Evolutionary conservation across 2,113 vertebrate genomes (phyloP), one percentile per base, ranked within the genome.

Genomic region (Pelvicachromis taeniatus): DNA sequence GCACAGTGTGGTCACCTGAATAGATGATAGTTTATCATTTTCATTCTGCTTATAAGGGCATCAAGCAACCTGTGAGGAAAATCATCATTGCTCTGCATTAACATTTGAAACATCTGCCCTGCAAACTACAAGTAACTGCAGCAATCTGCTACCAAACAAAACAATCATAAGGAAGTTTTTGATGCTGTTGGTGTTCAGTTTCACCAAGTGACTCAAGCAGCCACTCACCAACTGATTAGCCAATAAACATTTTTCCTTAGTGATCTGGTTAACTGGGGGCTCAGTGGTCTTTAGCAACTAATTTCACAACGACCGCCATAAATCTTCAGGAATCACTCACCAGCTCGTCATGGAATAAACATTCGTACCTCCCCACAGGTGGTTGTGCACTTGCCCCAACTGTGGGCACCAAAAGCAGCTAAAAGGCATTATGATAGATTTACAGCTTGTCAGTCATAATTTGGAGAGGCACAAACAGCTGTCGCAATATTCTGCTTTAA

Each of bases 251-350:
- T 61, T 0, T 61, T 61, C 29, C 29, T 59, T 19, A 33, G 58
- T 61, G 9, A 61, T 61, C 58, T 33, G 29, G 58, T 61, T 61
- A 1, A 61, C 58, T 16, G 33, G 58, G 29, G 16, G 6, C 31
- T 63, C 59, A 63, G n/a, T 0, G 59, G 59, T n/a, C 17, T 63
- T 63, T n/a, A 63, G 59, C 31, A 38, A 63, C 2, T 63, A 63
- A n/a, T 63, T 63, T 38, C 59, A 63, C 59, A 63, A n/a, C 0
- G 1, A 63, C 58, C 0, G 1, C 17, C 6, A 10, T 63, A 9
- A 63, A 12, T 10, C 59, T 12, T 35, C 10, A 35, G 31, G 59
- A 1, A 63, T 63, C 31, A 35, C 31, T 63, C 31, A 63, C 59
- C 59, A 63, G n/a, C 31, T 4, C 5, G 2, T 70, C 3, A 21